Conservation (phyloP, 2,113 vertebrate species). For the Neodontobutis hainanensis region DNA sequence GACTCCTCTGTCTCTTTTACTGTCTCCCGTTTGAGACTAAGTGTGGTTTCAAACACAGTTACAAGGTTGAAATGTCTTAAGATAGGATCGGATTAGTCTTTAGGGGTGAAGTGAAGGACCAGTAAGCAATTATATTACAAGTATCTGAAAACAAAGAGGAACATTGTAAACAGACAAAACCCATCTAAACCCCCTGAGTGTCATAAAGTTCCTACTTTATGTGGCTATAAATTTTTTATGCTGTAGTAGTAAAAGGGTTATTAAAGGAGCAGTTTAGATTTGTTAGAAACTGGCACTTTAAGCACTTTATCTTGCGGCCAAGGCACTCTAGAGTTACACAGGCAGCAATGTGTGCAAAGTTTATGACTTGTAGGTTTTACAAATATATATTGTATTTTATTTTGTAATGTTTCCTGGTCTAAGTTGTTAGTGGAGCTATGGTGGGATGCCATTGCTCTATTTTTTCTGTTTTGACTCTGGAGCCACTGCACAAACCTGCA, state of each 20-base stretch:
- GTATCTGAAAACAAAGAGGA: not conserved
- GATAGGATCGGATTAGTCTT: not conserved
- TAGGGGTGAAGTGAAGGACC: not conserved
- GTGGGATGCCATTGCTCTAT: too few relatives aligned
- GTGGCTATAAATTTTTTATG: not conserved
- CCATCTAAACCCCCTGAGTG: not conserved
- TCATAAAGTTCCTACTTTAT: not conserved
- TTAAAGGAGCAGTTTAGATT: not conserved
- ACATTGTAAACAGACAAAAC: not conserved
- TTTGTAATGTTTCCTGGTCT: too few relatives aligned
- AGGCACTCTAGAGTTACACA: too few relatives aligned
- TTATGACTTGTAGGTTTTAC: too few relatives aligned
- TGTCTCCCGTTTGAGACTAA: not conserved
- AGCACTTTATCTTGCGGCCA: too few relatives aligned
- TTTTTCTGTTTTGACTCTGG: too few relatives aligned
- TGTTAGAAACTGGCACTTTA: not conserved
- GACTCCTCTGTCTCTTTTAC: not conserved
- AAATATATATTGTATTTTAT: too few relatives aligned
- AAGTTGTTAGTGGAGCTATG: too few relatives aligned
- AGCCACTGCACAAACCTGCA: too few relatives aligned
- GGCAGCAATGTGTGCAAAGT: too few relatives aligned
- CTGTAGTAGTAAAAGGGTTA: not conserved
- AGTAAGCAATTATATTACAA: not conserved
- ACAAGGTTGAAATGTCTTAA: not conserved
- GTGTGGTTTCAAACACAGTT: not conserved